Base-by-base conservation (phyloP, 2,888 invertebrate genomes). In the Suillia variegata region DNA sequence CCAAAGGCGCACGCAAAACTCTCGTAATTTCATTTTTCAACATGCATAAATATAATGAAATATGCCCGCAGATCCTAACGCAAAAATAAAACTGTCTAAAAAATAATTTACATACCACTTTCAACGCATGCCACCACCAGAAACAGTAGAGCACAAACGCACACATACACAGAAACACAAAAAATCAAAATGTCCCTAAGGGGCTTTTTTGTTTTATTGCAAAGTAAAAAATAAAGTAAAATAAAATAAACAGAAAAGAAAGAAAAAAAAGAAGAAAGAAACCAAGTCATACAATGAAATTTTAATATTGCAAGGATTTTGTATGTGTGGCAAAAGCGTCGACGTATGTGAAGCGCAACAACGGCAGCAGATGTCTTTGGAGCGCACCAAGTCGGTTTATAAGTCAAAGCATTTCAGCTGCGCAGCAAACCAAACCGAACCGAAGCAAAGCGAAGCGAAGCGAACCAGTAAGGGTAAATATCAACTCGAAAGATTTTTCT, bases 271-370 rank as follows among this genome's bases (percentile, higher is more conserved):
- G n/a, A n/a, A n/a, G n/a, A n/a, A n/a, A n/a, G n/a, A n/a, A n/a
- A n/a, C 26, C 10, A 6, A 5, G 38, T 38, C 38, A 13, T 45
- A 20, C 45, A 45, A 45, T 45, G 20, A 45, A 17, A 45, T 45
- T 45, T 45, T 45, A 45, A 45, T 45, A 45, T 45, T 45, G 45
- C 45, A 45, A 18, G 45, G 45, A 17, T 45, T 18, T n/a, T n/a
- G n/a, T n/a, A n/a, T n/a, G n/a, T n/a, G n/a, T n/a, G n/a, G n/a
- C 38, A 4, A n/a, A 45, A 17, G 20, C 6, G 18, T 5, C 20
- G 5, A 45, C 45, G 38, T 20, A 45, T 4, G 20, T 5, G 18
- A 45, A 38, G 15, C 8, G 38, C 38, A 13, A n/a, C 38, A 38
- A 31, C 31, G 12, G n/a, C n/a, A n/a, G n/a, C n/a, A 31, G 31